These are phyloP conservation scores for Dryoscopus gambensis DNA, from an alignment of 2,113 vertebrate species.

Conservation along the genomic window DNA sequence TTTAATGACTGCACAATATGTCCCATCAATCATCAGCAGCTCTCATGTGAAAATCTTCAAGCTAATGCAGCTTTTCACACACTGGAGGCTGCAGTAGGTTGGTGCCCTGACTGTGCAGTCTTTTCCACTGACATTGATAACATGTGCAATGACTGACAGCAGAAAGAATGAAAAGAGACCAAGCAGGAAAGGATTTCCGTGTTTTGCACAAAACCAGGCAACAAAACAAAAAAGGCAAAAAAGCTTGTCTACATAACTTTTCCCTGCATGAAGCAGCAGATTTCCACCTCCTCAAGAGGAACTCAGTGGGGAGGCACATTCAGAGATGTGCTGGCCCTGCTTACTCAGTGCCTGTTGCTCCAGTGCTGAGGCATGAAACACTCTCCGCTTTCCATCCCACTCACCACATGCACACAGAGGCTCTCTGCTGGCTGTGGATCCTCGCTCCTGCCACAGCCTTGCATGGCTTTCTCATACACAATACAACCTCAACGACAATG, in stretches of 20 bases:
- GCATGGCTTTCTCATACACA: neutral
- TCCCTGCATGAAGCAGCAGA: slow-evolving; percentile 34
- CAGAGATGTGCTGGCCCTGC: neutral
- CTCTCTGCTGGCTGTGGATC: neutral
- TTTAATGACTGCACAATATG: neutral
- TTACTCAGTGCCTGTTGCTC: neutral
- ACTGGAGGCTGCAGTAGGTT: neutral
- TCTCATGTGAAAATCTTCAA: neutral
- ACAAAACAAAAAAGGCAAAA: neutral
- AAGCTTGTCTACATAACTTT: slow-evolving; percentile 28
- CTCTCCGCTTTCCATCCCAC: neutral
- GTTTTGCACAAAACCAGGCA: slow-evolving; percentile 30
- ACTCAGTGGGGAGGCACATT: neutral
- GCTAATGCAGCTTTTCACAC: neutral
- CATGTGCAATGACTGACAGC: slow-evolving; percentile 31
- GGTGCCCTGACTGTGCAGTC: neutral
- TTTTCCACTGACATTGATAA: neutral
- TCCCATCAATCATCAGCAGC: neutral
- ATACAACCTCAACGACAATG: neutral
- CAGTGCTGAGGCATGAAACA: neutral
- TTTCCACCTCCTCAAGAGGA: neutral
- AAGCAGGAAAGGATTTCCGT: slow-evolving; percentile 27
- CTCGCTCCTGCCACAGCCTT: neutral
- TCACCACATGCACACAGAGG: neutral
- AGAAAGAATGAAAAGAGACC: slow-evolving; percentile 34